Percentiles rank a stretch among this genome's conserved stretches.
phyloP scores from a whole-genome alignment of 2,888 invertebrate genomes.

The Diloba caeruleocephala region DNA sequence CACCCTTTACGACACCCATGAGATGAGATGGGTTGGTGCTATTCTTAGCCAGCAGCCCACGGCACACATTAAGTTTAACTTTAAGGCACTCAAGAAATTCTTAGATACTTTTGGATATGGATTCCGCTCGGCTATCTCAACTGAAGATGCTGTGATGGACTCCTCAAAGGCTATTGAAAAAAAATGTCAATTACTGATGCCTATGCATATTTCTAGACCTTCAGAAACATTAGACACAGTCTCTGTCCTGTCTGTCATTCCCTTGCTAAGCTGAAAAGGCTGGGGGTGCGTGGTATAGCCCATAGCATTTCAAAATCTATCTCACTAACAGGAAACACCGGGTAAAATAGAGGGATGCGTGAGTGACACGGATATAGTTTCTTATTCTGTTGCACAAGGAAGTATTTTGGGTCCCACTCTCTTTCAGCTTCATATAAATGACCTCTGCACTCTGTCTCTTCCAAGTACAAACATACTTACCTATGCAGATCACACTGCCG shows the following conservation, averaged over 20 bases:
- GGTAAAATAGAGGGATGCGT: background rate
- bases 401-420: too few relatives aligned
- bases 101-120: too few relatives aligned
- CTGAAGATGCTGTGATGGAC: background rate
- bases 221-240: too few relatives aligned
- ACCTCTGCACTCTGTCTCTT: background rate
- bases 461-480: too few relatives aligned
- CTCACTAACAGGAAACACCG: background rate
- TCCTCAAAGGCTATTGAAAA: background rate
- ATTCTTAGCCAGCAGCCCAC: too few relatives aligned
- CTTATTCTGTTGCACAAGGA: background rate
- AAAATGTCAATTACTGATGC: background rate
- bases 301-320: too few relatives aligned
- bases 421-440: background rate
- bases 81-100: too few relatives aligned
- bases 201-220: conserved; percentile 5
- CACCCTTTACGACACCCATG: too few relatives aligned
- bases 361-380: background rate
- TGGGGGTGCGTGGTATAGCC: too few relatives aligned
- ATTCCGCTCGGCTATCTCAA: background rate
- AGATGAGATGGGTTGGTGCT: too few relatives aligned
- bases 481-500: conserved; percentile 6
- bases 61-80: too few relatives aligned
- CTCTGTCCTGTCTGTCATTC: too few relatives aligned
- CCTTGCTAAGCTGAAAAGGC: background rate